Percentiles rank a stretch among this genome's conserved stretches.
These are phyloP conservation scores for Hipposideros larvatus DNA, from an alignment of 2,797 vertebrate genomes.

Conservation along the genomic window DNA sequence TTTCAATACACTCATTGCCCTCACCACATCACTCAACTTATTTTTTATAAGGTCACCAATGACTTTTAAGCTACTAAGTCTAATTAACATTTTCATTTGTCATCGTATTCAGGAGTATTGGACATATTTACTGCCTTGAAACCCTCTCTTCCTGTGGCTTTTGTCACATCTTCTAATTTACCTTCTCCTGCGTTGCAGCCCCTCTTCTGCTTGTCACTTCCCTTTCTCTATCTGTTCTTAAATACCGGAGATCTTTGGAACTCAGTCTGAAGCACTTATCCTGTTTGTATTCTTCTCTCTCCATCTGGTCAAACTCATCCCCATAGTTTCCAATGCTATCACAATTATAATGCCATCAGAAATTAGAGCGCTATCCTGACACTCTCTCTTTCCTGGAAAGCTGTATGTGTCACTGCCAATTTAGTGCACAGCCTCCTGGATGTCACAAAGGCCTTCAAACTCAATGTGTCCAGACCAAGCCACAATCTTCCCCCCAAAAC, in stretches of 20 bases:
- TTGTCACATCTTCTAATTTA: neutral
- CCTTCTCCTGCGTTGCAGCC: neutral
- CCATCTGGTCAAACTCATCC: neutral
- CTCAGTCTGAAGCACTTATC: neutral
- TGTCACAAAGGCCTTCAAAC: neutral
- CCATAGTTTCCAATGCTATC: neutral
- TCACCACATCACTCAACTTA: conserved; percentile 15
- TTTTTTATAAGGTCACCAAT: neutral
- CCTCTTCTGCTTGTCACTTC: neutral
- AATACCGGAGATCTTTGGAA: neutral
- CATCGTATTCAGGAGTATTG: neutral
- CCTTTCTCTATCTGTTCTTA: neutral
- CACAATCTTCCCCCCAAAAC: neutral
- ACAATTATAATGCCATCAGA: neutral
- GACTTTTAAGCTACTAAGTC: neutral
- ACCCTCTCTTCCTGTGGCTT: neutral
- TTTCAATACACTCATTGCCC: neutral
- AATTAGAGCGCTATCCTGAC: neutral
- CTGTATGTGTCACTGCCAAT: neutral
- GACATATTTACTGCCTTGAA: neutral
- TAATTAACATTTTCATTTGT: conserved; percentile 1
- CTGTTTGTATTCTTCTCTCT: neutral
- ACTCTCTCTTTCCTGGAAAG: neutral
- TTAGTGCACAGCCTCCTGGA: neutral
- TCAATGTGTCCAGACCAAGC: neutral